Evolutionary conservation across 2,113 vertebrate genomes (phyloP), one percentile per base, ranked within the genome.

Genomic region (Etheostoma spectabile): DNA sequence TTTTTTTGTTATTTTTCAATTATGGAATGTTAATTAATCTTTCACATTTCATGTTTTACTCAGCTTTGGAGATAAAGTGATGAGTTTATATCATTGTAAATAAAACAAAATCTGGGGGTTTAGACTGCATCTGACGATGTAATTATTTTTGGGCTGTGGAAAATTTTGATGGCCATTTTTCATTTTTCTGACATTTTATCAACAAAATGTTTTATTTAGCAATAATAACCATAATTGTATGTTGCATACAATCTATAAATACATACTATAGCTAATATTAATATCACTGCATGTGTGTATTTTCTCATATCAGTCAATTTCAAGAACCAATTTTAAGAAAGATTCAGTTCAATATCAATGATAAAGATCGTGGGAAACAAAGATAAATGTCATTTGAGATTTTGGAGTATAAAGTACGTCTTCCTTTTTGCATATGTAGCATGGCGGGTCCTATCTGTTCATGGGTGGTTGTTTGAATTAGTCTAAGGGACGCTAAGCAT

Each of bases 351-450:
- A 52, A n/a, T 2, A 21, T 52, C 12, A 19, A 42, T 14, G 8
- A 73, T 15, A 16, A 49, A 10, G 7, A 51, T 12, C 21, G 35
- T 24, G 38, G 4, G 12, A 22, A 35, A 69, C 30, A 53, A 8
- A 30, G 38, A 56, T 48, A n/a, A 16, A 77, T 59, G 24, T 30
- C 5, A 72, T 71, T 53, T 62, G 30, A 57, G 27, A 69, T 27
- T 15, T 53, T 77, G 19, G 21, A 30, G 7, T 33, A 49, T 55
- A 59, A 67, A 80, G 38, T 70, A 66, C 46, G 19, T 10, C 45
- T 3, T 62, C 11, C 27, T 57, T 80, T 71, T 15, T 76, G 70
- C 56, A 75, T 57, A 51, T 65, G 52, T 53, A 49, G 60, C 52
- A 48, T 59, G 46, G 60, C 61, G 65, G 21, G 51, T 67, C 35